phyloP scores from a whole-genome alignment of 2,113 vertebrate genomes.

The Ailurus styani region DNA sequence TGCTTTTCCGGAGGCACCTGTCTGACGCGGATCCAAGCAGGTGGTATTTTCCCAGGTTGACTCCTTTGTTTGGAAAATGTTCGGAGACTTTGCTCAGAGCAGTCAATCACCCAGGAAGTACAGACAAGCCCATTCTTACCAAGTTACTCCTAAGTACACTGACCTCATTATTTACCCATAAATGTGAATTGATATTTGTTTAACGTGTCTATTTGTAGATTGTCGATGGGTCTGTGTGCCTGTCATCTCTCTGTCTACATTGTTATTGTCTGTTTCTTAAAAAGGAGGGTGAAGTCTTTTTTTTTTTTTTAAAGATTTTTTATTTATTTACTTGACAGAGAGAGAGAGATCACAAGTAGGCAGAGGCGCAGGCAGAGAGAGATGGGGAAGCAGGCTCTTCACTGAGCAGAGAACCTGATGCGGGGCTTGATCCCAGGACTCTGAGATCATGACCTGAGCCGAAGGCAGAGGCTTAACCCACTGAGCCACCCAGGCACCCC shows the following conservation, averaged over 20 bases:
- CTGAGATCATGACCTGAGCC: too few species aligned
- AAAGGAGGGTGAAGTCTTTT: not conserved
- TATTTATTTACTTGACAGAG: too few species aligned
- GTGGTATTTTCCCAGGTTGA: conserved; percentile 12
- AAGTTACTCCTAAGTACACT: conserved; percentile 34
- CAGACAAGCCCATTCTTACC: conserved; percentile 46
- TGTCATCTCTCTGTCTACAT: conserved; percentile 56
- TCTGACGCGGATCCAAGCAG: not conserved
- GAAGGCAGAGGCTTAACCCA: too few species aligned
- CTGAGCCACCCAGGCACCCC: too few species aligned
- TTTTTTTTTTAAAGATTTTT: too few species aligned
- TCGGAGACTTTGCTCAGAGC: conserved; percentile 23
- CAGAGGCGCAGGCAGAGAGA: too few species aligned
- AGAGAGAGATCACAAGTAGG: too few species aligned
- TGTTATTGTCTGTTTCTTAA: not conserved
- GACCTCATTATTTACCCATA: conserved; percentile 61
- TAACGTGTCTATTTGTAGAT: conserved; percentile 39
- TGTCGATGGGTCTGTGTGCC: not conserved
- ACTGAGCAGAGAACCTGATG: too few species aligned
- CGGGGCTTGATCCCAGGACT: too few species aligned
- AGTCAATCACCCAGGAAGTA: conserved; percentile 35
- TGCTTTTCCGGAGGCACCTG: not conserved
- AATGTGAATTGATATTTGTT: conserved; percentile 45
- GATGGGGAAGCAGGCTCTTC: too few species aligned
- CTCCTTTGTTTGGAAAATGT: conserved; percentile 47